Conservation (phyloP, 2,888 invertebrate species). For the Eupithecia inturbata region DNA sequence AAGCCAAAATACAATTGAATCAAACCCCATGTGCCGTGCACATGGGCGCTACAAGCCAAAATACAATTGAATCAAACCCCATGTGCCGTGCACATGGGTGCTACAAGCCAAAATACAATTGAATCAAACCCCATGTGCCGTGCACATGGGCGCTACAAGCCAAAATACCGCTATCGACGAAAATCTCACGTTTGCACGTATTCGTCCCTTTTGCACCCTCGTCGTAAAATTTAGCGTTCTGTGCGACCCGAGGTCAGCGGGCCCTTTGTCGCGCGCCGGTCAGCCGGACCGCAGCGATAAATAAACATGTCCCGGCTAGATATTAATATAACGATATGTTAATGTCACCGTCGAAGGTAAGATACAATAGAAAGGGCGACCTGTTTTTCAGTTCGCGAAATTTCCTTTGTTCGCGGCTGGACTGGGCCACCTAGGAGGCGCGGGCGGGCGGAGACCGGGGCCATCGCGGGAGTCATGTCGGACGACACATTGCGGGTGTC, state of each 20-base stretch:
- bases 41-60: too few species aligned
- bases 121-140: too few species aligned
- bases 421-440: neutral
- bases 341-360: conserved; percentile 34
- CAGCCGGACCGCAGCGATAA: conserved; percentile 46
- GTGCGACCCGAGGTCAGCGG: conserved; percentile 46
- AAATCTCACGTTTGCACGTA: conserved; percentile 52
- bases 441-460: neutral
- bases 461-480: too few species aligned
- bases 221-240: conserved; percentile 45
- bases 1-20: too few species aligned
- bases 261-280: conserved; percentile 37
- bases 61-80: too few species aligned
- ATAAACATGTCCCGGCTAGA: conserved; percentile 49
- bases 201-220: conserved; percentile 49
- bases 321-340: conserved; percentile 41
- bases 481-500: too few species aligned
- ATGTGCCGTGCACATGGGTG: too few species aligned
- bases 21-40: too few species aligned
- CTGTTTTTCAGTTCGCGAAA: conserved; percentile 1
- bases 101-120: too few species aligned
- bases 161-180: conserved; percentile 39
- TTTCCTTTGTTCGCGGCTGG: neutral
- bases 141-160: too few species aligned
- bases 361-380: conserved; percentile 16